These are phyloP conservation scores for Priapulus caudatus DNA, from an alignment of 2,888 invertebrate species.

Conservation along the genomic window DNA sequence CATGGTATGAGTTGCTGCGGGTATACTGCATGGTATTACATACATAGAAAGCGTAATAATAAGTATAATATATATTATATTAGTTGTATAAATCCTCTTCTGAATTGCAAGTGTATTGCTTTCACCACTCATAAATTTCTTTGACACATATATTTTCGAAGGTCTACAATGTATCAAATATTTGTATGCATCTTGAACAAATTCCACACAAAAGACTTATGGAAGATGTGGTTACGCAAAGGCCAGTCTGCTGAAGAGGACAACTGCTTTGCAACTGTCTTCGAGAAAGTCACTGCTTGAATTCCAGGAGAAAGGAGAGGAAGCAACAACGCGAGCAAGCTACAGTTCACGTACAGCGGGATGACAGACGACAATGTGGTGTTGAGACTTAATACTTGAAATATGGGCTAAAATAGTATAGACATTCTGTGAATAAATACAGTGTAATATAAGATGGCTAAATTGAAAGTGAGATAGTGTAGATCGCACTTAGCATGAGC, in stretches of 20 bases:
- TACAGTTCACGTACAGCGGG: slow-evolving; percentile 97
- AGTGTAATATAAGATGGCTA: too few relatives aligned
- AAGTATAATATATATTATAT: slow-evolving; percentile 11
- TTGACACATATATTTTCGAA: too few relatives aligned
- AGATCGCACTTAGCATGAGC: too few relatives aligned
- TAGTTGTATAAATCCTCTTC: too few relatives aligned
- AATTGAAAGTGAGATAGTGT: too few relatives aligned
- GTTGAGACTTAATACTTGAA: slow-evolving; percentile 12
- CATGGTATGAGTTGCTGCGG: too few relatives aligned
- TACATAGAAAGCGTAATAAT: too few relatives aligned
- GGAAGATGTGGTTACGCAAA: slow-evolving; percentile 76
- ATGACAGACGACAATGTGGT: slow-evolving; percentile 92
- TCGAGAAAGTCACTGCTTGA: slow-evolving; percentile 99
- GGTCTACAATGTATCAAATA: slow-evolving; percentile 88
- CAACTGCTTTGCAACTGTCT: slow-evolving; percentile 99
- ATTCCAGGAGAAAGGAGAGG: slow-evolving; percentile 83
- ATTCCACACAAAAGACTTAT: slow-evolving; percentile 82
- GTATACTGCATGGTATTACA: too few relatives aligned
- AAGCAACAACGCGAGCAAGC: slow-evolving; percentile 82
- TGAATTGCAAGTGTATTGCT: background rate
- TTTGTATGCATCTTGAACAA: slow-evolving; percentile 82
- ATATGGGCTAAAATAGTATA: too few relatives aligned
- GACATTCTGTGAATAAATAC: too few relatives aligned
- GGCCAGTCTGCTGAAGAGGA: slow-evolving; percentile 82
- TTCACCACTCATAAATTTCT: slow-evolving; percentile 12